A percentile compares a stretch with the other conserved stretches of the same genome.
Conservation (phyloP, 2,888 invertebrate genomes). For the Serrognathus titanus region DNA sequence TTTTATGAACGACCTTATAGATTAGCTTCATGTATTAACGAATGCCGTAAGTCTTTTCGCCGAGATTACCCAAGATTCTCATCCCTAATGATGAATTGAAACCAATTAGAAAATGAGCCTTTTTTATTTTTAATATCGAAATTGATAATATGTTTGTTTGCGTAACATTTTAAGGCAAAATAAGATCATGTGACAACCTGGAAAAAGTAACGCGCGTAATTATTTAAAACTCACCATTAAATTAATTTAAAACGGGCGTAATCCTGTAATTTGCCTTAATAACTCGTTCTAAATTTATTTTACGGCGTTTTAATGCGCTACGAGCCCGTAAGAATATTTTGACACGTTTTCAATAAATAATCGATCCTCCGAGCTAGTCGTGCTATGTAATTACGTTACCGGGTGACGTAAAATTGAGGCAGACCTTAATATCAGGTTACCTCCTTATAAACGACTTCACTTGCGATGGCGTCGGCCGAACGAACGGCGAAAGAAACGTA, state of each 20-base stretch:
- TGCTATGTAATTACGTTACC: constrained; percentile 1
- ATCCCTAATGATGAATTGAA: too few species aligned
- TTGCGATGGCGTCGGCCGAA: neutral
- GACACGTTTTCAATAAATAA: constrained; percentile 4
- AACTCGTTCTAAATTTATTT: neutral
- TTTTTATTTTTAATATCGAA: too few species aligned
- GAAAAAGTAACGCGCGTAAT: too few species aligned
- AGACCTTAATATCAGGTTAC: constrained; percentile 2
- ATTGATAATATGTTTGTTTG: too few species aligned
- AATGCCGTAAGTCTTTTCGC: too few species aligned
- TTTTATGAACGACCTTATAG: too few species aligned
- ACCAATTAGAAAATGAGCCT: too few species aligned
- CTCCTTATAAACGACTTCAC: neutral
- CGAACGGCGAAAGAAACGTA: too few species aligned
- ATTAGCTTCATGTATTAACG: too few species aligned
- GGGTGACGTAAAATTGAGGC: constrained; percentile 2
- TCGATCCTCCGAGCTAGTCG: neutral
- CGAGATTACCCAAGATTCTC: too few species aligned
- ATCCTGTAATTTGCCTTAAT: neutral
- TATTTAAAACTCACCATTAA: neutral
- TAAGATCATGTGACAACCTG: too few species aligned
- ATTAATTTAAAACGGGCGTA: neutral
- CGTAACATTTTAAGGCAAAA: too few species aligned
- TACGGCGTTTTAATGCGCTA: neutral
- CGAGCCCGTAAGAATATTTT: neutral